Conservation (phyloP, 2,888 invertebrate genomes). For the Ellobium chinense region DNA sequence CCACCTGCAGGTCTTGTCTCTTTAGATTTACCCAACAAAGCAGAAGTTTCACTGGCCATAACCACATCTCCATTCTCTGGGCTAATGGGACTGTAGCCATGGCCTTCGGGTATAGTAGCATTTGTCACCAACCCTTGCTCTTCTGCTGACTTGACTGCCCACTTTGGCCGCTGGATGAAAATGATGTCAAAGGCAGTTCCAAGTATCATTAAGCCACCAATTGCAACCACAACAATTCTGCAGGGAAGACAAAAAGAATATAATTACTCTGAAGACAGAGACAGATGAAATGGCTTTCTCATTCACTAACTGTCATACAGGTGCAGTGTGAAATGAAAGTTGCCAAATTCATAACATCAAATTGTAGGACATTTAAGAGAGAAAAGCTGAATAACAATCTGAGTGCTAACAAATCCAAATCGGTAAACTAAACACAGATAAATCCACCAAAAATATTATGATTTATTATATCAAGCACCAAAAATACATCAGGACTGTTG, state of each 20-base stretch:
- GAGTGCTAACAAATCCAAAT: too few relatives aligned
- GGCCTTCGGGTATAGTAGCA: neutral
- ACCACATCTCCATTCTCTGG: neutral
- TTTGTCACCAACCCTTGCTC: neutral
- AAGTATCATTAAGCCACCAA: slow-evolving; percentile 36
- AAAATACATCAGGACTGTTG: too few relatives aligned
- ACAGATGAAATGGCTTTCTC: too few relatives aligned
- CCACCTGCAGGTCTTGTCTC: neutral
- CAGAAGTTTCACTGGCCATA: neutral
- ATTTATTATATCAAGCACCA: too few relatives aligned
- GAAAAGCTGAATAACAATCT: too few relatives aligned
- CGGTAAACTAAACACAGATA: too few relatives aligned
- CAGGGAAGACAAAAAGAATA: neutral
- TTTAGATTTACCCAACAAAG: neutral
- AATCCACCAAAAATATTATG: too few relatives aligned
- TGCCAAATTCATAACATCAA: too few relatives aligned
- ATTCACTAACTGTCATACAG: too few relatives aligned
- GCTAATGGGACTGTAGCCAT: neutral
- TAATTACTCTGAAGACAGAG: too few relatives aligned
- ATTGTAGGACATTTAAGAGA: neutral
- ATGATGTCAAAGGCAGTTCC: slow-evolving; percentile 47
- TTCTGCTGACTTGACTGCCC: neutral
- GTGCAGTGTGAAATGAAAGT: too few relatives aligned
- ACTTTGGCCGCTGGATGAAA: slow-evolving; percentile 46
- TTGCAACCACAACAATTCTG: slow-evolving; percentile 43